phyloP scores from a whole-genome alignment of 2,113 vertebrate species.

The Oxygymnocypris stewartii region DNA sequence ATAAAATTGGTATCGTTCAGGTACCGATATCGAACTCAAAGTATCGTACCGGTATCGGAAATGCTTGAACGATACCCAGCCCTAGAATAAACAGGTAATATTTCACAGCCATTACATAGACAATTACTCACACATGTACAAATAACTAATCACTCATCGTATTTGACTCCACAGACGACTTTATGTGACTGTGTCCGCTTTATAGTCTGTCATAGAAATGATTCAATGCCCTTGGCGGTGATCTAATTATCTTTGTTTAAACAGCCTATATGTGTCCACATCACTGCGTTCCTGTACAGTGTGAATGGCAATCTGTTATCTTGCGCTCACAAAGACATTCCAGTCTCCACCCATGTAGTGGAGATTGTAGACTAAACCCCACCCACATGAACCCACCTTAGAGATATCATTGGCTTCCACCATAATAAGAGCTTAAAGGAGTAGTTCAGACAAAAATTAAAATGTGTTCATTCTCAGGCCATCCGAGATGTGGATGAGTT shows the following conservation, averaged over 20 bases:
- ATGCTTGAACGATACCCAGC: no score
- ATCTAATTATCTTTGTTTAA: not conserved
- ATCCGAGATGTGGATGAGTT: no score
- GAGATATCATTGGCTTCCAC: not conserved
- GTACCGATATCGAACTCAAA: no score
- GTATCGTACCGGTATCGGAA: no score
- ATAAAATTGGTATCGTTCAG: no score
- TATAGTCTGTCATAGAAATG: not conserved
- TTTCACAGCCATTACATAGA: not conserved
- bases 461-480: no score
- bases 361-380: not conserved
- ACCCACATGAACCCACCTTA: not conserved
- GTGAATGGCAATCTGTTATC: not conserved
- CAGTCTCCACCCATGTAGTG: not conserved
- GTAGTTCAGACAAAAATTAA: not conserved
- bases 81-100: not conserved
- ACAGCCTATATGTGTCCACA: not conserved
- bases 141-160: not conserved
- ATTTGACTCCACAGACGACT: not conserved
- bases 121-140: not conserved
- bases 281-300: not conserved
- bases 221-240: not conserved
- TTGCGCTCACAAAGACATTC: constrained; percentile 17
- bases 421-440: not conserved
- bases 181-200: not conserved